Conservation (phyloP, 2,797 vertebrate genomes). For the Chloroceryle inda region DNA sequence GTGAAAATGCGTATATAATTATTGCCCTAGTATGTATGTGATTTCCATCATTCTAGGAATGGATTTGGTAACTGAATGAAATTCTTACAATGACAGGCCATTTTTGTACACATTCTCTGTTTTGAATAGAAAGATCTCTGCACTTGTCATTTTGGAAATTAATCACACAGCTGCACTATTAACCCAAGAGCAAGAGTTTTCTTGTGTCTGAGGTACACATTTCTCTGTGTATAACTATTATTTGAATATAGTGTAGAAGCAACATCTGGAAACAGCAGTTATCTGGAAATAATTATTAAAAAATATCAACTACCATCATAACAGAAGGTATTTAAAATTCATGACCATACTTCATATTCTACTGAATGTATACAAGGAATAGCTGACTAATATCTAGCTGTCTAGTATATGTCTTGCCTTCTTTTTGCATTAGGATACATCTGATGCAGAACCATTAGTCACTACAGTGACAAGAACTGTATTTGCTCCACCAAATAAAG, state of each 20-base stretch:
- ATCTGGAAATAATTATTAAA: background rate
- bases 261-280: background rate
- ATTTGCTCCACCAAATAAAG: background rate
- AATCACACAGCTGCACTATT: background rate
- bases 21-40: background rate
- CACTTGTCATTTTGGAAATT: background rate
- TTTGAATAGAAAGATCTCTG: background rate
- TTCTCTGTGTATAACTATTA: background rate
- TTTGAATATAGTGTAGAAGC: background rate
- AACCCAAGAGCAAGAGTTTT: background rate
- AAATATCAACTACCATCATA: background rate
- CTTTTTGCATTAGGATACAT: background rate
- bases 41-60: background rate
- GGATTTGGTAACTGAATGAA: background rate
- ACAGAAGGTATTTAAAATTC: background rate
- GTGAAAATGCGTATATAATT: background rate
- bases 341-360: background rate
- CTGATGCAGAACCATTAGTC: background rate
- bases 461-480: background rate
- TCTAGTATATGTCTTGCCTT: background rate
- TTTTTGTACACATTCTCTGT: background rate
- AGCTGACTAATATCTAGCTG: background rate
- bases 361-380: background rate
- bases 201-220: background rate
- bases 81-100: background rate